Evolutionary conservation across 1,140 invertebrate genomes (phyloP), one percentile per base, ranked within the genome.

Genomic region (Saccostrea glomerata): DNA sequence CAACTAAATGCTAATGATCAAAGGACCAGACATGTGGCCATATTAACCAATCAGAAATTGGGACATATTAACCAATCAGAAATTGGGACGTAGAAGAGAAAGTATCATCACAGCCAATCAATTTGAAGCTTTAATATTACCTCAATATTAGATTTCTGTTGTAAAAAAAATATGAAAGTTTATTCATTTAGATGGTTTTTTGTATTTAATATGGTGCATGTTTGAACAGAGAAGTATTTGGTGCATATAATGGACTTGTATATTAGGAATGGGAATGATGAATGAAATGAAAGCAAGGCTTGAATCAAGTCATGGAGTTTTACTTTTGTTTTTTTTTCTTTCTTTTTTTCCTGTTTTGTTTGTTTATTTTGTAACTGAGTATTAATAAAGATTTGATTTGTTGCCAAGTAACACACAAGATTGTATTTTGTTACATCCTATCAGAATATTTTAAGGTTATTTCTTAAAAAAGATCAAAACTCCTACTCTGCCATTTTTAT

Each of bases 171-270:
- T 86, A 47, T 85, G 83, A 63, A 63, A 25, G 73, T 70, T 47
- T 55, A 55, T 40, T 54, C 36, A 77, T 88, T 77, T 36, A 54
- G 87, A 77, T 85, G 82, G 63, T 58, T 56, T 36, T 36, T 77
- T 56, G 63, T 88, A 36, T 73, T 85, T 85, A 70, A 56, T 56
- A 88, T 88, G 87, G 87, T 88, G 87, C 87, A 88, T 88, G 87
- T 88, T 85, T 40, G 87, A 87, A 77, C 20, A 58, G 47, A 36
- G 66, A 77, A 85, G 87, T 66, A 88, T 85, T 87, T 88, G 87
- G 87, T 88, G 87, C 87, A 88, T 88, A 85, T 85, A 63, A 84
- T 84, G 82, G 82, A 77, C 23, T 30, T 84, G 82, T 84, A 84
- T 6, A 55, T 17, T 54, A 23, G 82, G 82, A 54, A 20, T 54